Percentiles rank a stretch among this genome's conserved stretches.
phyloP scores from a whole-genome alignment of 2,797 vertebrate species.

The Acridotheres tristis region DNA sequence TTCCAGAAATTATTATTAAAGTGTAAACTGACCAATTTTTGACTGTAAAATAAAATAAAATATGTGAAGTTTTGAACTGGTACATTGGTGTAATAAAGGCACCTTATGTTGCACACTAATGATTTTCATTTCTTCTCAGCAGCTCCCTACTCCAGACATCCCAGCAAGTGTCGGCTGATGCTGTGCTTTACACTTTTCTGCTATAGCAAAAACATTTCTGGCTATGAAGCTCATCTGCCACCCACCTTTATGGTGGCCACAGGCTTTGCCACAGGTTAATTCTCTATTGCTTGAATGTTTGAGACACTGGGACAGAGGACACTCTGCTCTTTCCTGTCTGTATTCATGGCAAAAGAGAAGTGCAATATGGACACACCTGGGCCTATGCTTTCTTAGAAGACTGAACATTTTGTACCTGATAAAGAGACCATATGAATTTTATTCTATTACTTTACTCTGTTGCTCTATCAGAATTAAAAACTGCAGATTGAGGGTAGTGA shows the following conservation, averaged over 20 bases:
- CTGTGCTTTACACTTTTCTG: background rate
- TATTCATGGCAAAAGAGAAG: background rate
- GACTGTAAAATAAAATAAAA: background rate
- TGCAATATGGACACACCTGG: too few relatives aligned
- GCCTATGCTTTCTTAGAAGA: background rate
- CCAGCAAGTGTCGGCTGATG: background rate
- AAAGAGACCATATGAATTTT: background rate
- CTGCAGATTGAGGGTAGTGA: background rate
- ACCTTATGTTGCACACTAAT: background rate
- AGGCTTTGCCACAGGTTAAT: background rate
- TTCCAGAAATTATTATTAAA: background rate
- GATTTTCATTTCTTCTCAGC: background rate
- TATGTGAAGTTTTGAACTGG: background rate
- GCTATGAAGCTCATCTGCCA: background rate
- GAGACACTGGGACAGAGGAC: background rate
- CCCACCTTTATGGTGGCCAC: background rate
- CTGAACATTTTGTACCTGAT: background rate
- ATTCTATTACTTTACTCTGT: background rate
- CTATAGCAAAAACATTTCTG: background rate
- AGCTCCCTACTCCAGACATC: background rate
- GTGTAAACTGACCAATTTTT: background rate
- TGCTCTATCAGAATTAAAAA: background rate
- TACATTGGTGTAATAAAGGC: background rate
- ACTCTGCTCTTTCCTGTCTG: background rate
- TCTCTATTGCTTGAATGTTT: background rate